Evolutionary conservation across 2,888 invertebrate genomes (phyloP).

Genomic region (Linyphia triangularis): DNA sequence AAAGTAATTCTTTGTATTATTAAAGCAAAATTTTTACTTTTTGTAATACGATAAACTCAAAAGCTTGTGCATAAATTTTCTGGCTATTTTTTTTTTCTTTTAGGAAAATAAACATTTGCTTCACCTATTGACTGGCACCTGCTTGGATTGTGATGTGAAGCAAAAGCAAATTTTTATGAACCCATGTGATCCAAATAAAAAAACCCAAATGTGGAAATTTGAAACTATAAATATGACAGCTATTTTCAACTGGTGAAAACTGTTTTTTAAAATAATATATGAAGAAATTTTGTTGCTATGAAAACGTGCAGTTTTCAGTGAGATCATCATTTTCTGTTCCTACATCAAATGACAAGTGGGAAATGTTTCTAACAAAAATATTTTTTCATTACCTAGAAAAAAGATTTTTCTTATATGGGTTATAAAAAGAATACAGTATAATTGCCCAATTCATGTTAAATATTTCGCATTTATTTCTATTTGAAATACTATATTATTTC

Average conservation of each 20-base stretch:
- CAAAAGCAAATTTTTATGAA: conserved; percentile 86
- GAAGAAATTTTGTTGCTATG: background rate
- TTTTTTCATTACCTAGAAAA: conserved; percentile 43
- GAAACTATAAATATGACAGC: conserved; percentile 81
- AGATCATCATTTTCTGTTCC: conserved; percentile 42
- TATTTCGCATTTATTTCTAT: background rate
- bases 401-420: background rate
- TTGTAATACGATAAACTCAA: background rate
- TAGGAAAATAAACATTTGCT: conserved; percentile 86
- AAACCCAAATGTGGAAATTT: conserved; percentile 88
- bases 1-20: too few relatives aligned
- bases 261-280: background rate
- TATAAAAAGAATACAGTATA: background rate
- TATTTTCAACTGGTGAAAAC: conserved; percentile 77
- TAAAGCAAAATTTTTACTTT: too few relatives aligned
- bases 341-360: background rate
- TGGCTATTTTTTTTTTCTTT: conserved; percentile 72
- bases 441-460: background rate
- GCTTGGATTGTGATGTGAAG: conserved; percentile 87
- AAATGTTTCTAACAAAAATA: conserved; percentile 29
- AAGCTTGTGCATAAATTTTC: background rate
- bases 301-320: conserved; percentile 4
- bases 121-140: conserved; percentile 88
- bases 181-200: conserved; percentile 82
- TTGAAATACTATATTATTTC: background rate